Conservation (phyloP, 2,113 vertebrate species). For the Andinoacara biseriatus region DNA sequence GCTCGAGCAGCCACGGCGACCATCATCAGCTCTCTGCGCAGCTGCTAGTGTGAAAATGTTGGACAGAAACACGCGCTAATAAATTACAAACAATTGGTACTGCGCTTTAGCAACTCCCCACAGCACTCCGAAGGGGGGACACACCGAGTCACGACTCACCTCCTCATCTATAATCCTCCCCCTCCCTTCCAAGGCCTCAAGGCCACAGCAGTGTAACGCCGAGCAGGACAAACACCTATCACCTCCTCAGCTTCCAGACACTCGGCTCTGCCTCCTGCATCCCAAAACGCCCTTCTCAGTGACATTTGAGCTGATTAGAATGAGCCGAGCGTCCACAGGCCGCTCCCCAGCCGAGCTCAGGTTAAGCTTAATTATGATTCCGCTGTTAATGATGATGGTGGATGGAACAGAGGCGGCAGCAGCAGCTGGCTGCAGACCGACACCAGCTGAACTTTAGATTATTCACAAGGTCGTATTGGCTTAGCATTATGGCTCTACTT, state of each 20-base stretch:
- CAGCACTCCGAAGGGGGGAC: not conserved
- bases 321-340: slow-evolving; percentile 15
- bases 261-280: slow-evolving; percentile 10
- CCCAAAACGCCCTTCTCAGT: slow-evolving; percentile 6
- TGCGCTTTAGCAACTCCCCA: not conserved
- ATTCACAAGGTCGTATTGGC: slow-evolving; percentile 47
- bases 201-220: not conserved
- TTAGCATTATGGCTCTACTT: slow-evolving; percentile 32
- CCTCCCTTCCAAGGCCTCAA: not conserved
- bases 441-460: slow-evolving; percentile 57
- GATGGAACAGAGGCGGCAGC: slow-evolving; percentile 14
- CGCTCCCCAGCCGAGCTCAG: slow-evolving; percentile 20
- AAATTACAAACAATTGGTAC: not conserved
- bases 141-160: not conserved
- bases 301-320: slow-evolving; percentile 49
- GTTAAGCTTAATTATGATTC: slow-evolving; percentile 53
- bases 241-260: slow-evolving; percentile 21
- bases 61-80: not conserved
- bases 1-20: not conserved
- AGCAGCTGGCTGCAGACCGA: slow-evolving; percentile 48
- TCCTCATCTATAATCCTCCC: not conserved
- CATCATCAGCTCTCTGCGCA: not conserved
- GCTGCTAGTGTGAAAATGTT: not conserved
- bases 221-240: slow-evolving; percentile 16
- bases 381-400: slow-evolving; percentile 44